Percentiles rank a stretch among this genome's conserved stretches.
These are phyloP conservation scores for Vulpes lagopus DNA, from an alignment of 2,113 vertebrate species.

Conservation along the genomic window DNA sequence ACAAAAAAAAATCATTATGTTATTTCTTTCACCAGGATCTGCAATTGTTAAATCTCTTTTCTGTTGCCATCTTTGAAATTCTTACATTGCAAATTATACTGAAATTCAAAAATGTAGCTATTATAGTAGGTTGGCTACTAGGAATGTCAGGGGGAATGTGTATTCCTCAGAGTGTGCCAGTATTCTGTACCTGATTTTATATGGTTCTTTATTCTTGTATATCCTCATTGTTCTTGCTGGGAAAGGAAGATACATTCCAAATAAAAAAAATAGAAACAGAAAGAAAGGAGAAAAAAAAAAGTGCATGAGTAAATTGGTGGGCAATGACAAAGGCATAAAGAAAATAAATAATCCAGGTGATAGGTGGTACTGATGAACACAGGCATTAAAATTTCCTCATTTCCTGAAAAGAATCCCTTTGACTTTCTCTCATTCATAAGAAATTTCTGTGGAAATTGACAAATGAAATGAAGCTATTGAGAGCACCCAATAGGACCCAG, in stretches of 20 bases:
- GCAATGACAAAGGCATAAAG: neutral
- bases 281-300: neutral
- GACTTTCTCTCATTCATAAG: neutral
- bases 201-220: neutral
- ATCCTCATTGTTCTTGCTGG: neutral
- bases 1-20: neutral
- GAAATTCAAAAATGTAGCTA: neutral
- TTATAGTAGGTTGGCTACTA: neutral
- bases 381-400: neutral
- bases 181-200: neutral
- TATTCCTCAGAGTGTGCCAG: neutral
- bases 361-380: neutral
- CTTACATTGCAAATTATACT: neutral
- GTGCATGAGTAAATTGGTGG: neutral
- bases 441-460: neutral
- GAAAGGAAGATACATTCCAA: neutral
- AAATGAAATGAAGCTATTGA: neutral
- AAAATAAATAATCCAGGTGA: neutral
- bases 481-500: neutral
- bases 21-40: neutral
- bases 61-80: neutral
- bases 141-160: neutral
- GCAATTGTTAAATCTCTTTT: neutral
- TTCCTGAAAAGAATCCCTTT: neutral
- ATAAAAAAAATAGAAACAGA: neutral